Conservation (phyloP, 2,113 vertebrate species). For the Tamias sibiricus region DNA sequence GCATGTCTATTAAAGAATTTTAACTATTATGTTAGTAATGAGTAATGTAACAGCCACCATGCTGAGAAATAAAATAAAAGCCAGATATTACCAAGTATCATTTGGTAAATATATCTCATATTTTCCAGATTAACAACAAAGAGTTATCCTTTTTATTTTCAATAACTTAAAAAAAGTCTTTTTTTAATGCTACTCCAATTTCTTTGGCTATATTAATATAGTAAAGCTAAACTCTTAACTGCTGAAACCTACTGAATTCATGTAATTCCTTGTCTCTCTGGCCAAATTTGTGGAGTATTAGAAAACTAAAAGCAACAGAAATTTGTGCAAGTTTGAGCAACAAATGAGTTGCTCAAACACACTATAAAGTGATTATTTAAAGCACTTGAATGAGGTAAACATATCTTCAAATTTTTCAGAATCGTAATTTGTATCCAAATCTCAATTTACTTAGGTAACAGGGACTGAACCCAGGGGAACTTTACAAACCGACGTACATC, state of each 20-base stretch:
- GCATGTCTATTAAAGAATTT: constrained; percentile 3
- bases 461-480: too few relatives aligned
- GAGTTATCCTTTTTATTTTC: constrained; percentile 7
- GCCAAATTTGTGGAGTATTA: neutral
- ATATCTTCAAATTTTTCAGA: neutral
- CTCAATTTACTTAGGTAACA: too few relatives aligned
- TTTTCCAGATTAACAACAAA: neutral
- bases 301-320: constrained; percentile 13
- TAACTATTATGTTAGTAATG: constrained; percentile 17
- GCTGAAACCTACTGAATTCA: neutral
- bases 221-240: neutral
- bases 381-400: neutral
- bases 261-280: neutral
- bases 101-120: neutral
- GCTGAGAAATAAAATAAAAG: constrained; percentile 14
- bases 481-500: too few relatives aligned
- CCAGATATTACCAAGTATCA: neutral
- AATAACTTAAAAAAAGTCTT: neutral
- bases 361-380: neutral
- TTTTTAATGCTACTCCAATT: neutral
- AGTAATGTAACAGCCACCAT: neutral
- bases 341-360: neutral
- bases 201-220: neutral
- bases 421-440: neutral
- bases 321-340: neutral